Conservation (phyloP, 2,888 invertebrate genomes). For the Alloplasta piceator region DNA sequence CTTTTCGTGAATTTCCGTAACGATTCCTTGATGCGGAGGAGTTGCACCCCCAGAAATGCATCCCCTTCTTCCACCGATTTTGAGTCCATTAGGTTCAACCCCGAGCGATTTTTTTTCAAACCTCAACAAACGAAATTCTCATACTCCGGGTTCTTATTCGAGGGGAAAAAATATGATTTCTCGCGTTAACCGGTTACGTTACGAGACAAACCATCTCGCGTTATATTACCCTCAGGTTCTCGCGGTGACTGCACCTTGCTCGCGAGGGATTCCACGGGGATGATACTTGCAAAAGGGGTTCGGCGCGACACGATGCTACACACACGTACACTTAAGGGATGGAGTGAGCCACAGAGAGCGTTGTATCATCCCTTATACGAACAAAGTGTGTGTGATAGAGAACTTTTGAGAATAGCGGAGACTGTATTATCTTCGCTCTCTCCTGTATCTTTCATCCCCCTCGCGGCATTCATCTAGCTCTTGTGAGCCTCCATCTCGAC, state of each 20-base stretch:
- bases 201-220: conserved; percentile 34
- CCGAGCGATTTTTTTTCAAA: too few relatives aligned
- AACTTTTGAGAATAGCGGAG: conserved; percentile 35
- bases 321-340: conserved; percentile 20
- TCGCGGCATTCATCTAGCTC: conserved; percentile 19
- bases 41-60: too few relatives aligned
- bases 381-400: conserved; percentile 46
- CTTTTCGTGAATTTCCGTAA: too few relatives aligned
- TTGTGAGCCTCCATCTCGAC: conserved; percentile 20
- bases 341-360: conserved; percentile 57
- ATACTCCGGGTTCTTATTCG: too few relatives aligned
- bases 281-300: conserved; percentile 52
- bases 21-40: too few relatives aligned
- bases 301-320: conserved; percentile 44
- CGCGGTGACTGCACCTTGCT: conserved; percentile 75
- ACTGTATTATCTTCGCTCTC: conserved; percentile 9
- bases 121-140: too few relatives aligned
- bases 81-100: too few relatives aligned
- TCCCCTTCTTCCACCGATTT: too few relatives aligned
- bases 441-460: conserved; percentile 24
- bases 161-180: too few relatives aligned
- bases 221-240: conserved; percentile 74
- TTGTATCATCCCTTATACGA: conserved; percentile 50
- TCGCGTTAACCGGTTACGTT: not conserved
- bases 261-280: not conserved